Evolutionary conservation across 2,113 vertebrate species (phyloP), one percentile per base, ranked within the genome.

Genomic region (Sorex fumeus): DNA sequence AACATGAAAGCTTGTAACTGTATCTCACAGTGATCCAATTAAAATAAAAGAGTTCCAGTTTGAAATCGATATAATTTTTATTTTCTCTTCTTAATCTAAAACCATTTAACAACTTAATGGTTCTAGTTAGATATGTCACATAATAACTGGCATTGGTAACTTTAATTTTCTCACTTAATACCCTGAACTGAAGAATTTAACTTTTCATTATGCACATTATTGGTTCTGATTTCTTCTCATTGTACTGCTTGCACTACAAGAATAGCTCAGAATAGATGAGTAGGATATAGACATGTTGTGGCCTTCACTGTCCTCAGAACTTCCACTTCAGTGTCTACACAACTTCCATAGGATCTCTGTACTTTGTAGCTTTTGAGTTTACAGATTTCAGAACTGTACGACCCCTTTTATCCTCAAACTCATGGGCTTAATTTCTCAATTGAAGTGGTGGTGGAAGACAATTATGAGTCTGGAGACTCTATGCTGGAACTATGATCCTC

Each of bases 251-350:
- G 98, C 95, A 99, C 98, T 82, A 99, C 98, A 13, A 99, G 99
- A 94, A 99, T 98, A 62, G 99, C 99, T 97, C 98, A 98, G 97
- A 98, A 99, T 96, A 99, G 98, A 3, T 98, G 99, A 36, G 98
- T 98, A 13, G 98, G 98, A 70, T 98, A 98, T 45, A 98, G 96
- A 47, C 98, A 95, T 97, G 98, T 98, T 11, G 98, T 96, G 93
- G 99, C 97, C 72, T 98, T 98, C 89, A 99, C 94, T 88, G 98
- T 99, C 98, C 98, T 98, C 97, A 99, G 96, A 97, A 98, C 98
- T 96, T 99, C 99, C 53, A 53, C 18, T 53, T 53, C 1, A 99
- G 97, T 28, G 98, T 97, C 97, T 98, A 98, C 67, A 98, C 97
- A 93, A 97, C 94, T 94, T 99, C 98, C 82, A 96, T 62, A 0